These are phyloP conservation scores for Samia ricini DNA, from an alignment of 1,140 invertebrate species.

Conservation along the genomic window DNA sequence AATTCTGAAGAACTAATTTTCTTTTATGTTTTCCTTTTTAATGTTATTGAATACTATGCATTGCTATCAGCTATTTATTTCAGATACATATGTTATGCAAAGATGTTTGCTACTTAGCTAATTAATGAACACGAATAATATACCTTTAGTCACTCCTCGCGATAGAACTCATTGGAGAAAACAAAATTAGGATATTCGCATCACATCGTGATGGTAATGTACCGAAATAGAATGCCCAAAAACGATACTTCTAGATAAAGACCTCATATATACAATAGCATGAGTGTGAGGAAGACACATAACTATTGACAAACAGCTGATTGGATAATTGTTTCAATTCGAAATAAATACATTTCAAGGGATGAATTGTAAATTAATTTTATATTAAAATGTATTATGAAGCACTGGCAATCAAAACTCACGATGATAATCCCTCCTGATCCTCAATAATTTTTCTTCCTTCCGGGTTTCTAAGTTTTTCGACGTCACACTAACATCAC, in stretches of 20 bases:
- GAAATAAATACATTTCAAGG: slow-evolving; percentile 6
- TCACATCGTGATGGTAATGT: slow-evolving; percentile 73
- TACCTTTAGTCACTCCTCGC: slow-evolving; percentile 57
- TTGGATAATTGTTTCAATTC: slow-evolving; percentile 30
- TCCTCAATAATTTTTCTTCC: slow-evolving; percentile 28
- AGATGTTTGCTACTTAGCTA: neutral
- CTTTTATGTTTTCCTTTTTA: no score
- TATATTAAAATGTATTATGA: slow-evolving; percentile 1
- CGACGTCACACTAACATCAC: slow-evolving; percentile 29
- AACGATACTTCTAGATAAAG: slow-evolving; percentile 65
- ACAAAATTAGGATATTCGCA: slow-evolving; percentile 72
- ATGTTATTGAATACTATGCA: neutral
- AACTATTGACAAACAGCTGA: slow-evolving; percentile 75
- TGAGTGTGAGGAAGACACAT: slow-evolving; percentile 49
- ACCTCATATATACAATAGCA: slow-evolving; percentile 37
- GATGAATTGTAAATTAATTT: slow-evolving; percentile 1
- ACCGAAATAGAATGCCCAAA: slow-evolving; percentile 77
- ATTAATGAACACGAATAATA: neutral
- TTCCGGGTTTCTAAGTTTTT: slow-evolving; percentile 36
- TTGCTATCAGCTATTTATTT: neutral
- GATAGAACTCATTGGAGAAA: slow-evolving; percentile 54
- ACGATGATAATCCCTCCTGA: slow-evolving; percentile 33
- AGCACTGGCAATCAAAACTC: slow-evolving; percentile 27
- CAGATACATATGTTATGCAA: neutral
- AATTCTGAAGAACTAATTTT: no score